Percentiles rank a stretch among this genome's conserved stretches.
phyloP scores from a whole-genome alignment of 2,797 vertebrate genomes.

The Threskiornis aethiopicus region DNA sequence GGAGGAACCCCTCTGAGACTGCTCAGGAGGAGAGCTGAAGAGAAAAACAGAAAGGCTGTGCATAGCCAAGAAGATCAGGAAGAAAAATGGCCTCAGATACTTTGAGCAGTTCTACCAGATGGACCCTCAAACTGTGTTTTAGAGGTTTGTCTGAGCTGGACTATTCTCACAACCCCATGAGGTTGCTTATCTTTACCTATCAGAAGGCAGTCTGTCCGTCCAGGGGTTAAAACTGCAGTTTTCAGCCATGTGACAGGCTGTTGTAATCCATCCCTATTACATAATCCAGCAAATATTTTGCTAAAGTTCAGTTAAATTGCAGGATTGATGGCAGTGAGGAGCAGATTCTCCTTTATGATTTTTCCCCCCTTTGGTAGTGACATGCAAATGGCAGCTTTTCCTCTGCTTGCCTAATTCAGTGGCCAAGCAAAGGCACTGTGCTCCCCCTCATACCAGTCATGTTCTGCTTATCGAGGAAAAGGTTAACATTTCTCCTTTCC shows the following conservation, averaged over 20 bases:
- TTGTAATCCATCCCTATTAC: constrained; percentile 26
- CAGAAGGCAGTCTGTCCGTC: neutral
- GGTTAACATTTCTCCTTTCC: neutral
- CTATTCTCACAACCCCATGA: neutral
- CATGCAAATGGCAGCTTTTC: neutral
- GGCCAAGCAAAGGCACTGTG: neutral
- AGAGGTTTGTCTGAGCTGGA: neutral
- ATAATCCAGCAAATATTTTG: constrained; percentile 57
- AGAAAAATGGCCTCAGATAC: neutral
- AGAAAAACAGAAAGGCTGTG: neutral
- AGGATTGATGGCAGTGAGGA: neutral
- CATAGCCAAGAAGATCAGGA: neutral
- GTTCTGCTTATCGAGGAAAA: neutral
- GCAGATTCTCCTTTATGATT: neutral
- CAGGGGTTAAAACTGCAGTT: constrained; percentile 35
- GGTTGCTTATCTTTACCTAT: neutral
- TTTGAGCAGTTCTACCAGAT: neutral
- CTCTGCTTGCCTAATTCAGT: neutral
- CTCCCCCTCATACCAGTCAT: neutral
- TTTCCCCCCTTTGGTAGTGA: neutral
- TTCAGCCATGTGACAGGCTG: constrained; percentile 14
- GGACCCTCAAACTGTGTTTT: neutral
- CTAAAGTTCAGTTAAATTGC: constrained; percentile 50
- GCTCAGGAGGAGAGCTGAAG: neutral
- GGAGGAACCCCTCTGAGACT: neutral